These are phyloP conservation scores for Tragulus kanchil DNA, from an alignment of 2,113 vertebrate genomes.

Conservation along the genomic window DNA sequence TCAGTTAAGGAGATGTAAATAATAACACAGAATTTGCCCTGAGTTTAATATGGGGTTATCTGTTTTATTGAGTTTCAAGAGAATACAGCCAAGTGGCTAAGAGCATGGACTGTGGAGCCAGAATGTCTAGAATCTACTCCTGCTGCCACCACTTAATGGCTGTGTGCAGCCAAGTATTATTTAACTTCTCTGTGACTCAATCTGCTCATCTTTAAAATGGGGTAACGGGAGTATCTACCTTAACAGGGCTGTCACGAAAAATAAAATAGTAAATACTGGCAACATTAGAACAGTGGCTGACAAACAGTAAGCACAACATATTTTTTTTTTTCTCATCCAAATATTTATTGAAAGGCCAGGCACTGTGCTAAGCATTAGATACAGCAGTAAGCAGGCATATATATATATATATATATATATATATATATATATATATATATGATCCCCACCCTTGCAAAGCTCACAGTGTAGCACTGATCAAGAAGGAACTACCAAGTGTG, in stretches of 20 bases:
- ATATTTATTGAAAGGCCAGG: conserved; percentile 66
- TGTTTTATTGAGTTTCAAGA: conserved; percentile 24
- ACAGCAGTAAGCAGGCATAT: conserved; percentile 24
- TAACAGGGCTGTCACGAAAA: background rate
- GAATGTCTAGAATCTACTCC: background rate
- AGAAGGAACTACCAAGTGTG: background rate
- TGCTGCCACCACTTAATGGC: background rate
- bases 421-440: too few species aligned
- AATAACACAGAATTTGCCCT: background rate
- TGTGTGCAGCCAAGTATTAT: background rate
- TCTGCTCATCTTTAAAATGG: conserved; percentile 15
- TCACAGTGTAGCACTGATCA: conserved; percentile 47
- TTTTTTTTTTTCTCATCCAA: conserved; percentile 63
- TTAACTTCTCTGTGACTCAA: conserved; percentile 24
- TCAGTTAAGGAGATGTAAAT: background rate
- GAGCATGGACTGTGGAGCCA: background rate
- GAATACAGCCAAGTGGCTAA: background rate
- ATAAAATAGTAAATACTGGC: background rate
- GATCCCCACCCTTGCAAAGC: conserved; percentile 49
- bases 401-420: too few species aligned
- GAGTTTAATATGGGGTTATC: background rate
- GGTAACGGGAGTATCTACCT: background rate
- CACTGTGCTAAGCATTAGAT: conserved; percentile 49
- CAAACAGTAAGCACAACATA: conserved; percentile 2
- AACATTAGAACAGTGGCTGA: background rate